phyloP scores from a whole-genome alignment of 2,797 vertebrate species.

The Argya squamiceps region DNA sequence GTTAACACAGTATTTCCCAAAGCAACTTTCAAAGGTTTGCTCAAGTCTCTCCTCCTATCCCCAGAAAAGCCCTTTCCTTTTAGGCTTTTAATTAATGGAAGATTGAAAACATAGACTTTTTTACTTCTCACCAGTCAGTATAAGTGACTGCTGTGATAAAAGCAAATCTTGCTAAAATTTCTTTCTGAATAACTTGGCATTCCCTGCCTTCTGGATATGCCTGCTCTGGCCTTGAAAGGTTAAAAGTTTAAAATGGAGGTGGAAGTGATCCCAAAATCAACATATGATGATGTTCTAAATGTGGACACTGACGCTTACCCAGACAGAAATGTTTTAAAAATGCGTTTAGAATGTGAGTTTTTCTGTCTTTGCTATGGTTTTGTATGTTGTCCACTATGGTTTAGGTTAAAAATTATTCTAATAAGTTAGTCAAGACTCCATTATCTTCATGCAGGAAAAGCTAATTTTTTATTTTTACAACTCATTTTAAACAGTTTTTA shows the following conservation, averaged over 20 bases:
- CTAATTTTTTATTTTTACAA: background rate
- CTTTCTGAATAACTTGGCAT: background rate
- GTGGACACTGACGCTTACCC: accelerated
- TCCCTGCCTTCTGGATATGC: background rate
- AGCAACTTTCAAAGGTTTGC: background rate
- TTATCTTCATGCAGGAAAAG: background rate
- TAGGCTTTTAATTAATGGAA: background rate
- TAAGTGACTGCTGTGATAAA: background rate
- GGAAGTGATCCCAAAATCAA: background rate
- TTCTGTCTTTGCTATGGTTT: background rate
- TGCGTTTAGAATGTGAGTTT: background rate
- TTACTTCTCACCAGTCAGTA: background rate
- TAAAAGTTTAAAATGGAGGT: background rate
- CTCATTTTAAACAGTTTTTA: background rate
- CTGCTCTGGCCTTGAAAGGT: background rate
- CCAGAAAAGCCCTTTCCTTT: background rate
- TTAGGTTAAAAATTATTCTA: background rate
- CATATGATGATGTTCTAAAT: background rate
- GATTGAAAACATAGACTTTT: background rate
- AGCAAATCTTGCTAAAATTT: background rate
- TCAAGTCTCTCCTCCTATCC: background rate
- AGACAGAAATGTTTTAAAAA: background rate
- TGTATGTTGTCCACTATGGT: background rate
- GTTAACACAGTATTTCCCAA: background rate
- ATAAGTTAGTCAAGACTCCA: background rate